These are phyloP conservation scores for Antitype chi DNA, from an alignment of 2,888 invertebrate species.

Conservation along the genomic window DNA sequence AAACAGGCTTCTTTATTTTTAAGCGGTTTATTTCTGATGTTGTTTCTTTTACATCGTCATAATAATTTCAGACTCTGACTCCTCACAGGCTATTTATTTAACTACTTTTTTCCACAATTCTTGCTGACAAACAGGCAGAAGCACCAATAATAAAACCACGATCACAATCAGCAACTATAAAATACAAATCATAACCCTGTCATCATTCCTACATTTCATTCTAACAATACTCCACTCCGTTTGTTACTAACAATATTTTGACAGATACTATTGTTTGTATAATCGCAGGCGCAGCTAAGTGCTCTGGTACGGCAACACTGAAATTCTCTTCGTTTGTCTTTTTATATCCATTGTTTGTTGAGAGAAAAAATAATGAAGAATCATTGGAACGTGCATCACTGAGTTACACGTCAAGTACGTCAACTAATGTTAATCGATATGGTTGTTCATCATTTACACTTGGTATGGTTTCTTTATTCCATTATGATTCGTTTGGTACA, in stretches of 20 bases:
- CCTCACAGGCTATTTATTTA: background rate
- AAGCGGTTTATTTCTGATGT: background rate
- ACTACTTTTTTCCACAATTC: background rate
- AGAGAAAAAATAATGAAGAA: slow-evolving; percentile 14
- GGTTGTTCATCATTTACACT: background rate
- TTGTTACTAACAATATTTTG: slow-evolving; percentile 60
- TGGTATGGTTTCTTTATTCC: background rate
- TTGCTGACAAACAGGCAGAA: background rate
- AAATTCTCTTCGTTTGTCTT: slow-evolving; percentile 56
- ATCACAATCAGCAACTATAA: background rate
- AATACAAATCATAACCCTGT: slow-evolving; percentile 50
- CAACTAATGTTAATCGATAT: background rate
- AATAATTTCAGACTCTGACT: background rate
- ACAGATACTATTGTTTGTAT: slow-evolving; percentile 55
- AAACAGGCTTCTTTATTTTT: background rate
- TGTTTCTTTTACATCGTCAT: background rate
- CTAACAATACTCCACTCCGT: slow-evolving; percentile 47
- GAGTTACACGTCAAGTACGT: background rate
- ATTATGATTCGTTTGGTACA: background rate
- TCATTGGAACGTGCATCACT: background rate
- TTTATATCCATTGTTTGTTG: slow-evolving; percentile 38
- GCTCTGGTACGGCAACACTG: slow-evolving; percentile 36
- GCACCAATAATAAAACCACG: background rate
- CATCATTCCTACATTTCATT: slow-evolving; percentile 47
- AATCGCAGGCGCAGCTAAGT: slow-evolving; percentile 31